A percentile compares a stretch with the other conserved stretches of the same genome.
Conservation (phyloP, 1,140 invertebrate species). For the Drosophila funebris region DNA sequence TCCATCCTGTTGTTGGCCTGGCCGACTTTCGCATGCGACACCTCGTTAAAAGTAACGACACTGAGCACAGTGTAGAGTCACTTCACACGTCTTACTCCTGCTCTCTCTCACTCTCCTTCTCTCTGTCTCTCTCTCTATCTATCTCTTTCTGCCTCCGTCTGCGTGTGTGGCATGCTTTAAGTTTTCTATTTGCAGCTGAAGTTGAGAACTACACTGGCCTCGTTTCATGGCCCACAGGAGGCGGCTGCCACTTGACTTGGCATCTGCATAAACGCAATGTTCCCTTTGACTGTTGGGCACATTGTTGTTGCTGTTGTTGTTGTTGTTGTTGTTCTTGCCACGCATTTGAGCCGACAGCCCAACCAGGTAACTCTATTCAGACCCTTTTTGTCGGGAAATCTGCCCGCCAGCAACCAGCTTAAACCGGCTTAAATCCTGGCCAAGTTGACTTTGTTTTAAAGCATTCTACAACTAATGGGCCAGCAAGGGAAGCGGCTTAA, state of each 20-base stretch:
- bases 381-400: neutral
- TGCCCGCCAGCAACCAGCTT: conserved; percentile 37
- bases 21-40: conserved; percentile 73
- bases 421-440: conserved; percentile 32
- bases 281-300: conserved; percentile 32
- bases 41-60: conserved; percentile 82
- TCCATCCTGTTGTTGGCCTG: conserved; percentile 49
- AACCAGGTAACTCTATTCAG: neutral
- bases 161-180: conserved; percentile 62
- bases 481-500: conserved; percentile 37
- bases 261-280: conserved; percentile 75
- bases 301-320: conserved; percentile 8
- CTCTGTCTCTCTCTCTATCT: neutral
- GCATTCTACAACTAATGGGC: conserved; percentile 26
- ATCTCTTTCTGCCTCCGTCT: neutral
- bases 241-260: conserved; percentile 67
- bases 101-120: neutral
- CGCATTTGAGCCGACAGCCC: conserved; percentile 42
- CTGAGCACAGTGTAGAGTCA: conserved; percentile 48
- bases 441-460: conserved; percentile 43
- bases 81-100: conserved; percentile 29
- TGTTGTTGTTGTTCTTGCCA: conserved; percentile 32
- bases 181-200: conserved; percentile 57
- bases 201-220: conserved; percentile 50
- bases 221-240: conserved; percentile 55